Base-by-base conservation (phyloP, 2,113 vertebrate species). In the Ifrita kowaldi region DNA sequence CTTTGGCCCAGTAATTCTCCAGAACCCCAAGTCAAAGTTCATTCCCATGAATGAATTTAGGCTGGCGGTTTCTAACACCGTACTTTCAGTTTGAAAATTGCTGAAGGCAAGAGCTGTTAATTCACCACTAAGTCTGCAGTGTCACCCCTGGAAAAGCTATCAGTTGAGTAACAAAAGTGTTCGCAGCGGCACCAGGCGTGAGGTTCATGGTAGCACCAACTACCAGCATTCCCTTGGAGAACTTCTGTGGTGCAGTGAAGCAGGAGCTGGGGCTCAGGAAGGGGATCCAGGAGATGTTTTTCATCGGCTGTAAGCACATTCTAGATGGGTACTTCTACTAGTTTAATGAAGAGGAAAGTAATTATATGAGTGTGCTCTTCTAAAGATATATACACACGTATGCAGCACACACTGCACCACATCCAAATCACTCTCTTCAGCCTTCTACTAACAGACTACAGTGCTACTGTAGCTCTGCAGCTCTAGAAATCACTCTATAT, bases 401-500 rank as follows among this genome's bases (percentile, higher is more conserved):
- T 9, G n/a, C 33, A 85, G 74, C 50, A 80, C 15, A 79, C 35
- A 50, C 33, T 50, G 79, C 24, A 82, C 16, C 22, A 86, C 44
- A 63, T 32, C 63, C 53, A 76, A 90, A 79, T 73, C 20, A 70
- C 20, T 42, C 76, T 77, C 55, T 65, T 39, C 50, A 65, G 87
- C 64, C 60, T 30, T 90, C 62, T 68, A 42, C 52, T 53, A 73
- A 44, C 27, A 80, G 42, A 65, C 63, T 62, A 82, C 33, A 39
- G 50, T 23, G 18, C 37, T 68, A 60, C 14, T 27, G 65, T 11
- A 87, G 85, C 91, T 93, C 57, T 85, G 85, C 93, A 94, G 41
- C 47, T 85, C 55, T 47, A 90, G 37, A 87, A 84, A 90, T 77
- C 68, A 95, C 85, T 68, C 73, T 39, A 52, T 65, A n/a, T 17